These are phyloP conservation scores for Cygnus buccinator DNA, from an alignment of 2,113 vertebrate genomes.

Conservation along the genomic window DNA sequence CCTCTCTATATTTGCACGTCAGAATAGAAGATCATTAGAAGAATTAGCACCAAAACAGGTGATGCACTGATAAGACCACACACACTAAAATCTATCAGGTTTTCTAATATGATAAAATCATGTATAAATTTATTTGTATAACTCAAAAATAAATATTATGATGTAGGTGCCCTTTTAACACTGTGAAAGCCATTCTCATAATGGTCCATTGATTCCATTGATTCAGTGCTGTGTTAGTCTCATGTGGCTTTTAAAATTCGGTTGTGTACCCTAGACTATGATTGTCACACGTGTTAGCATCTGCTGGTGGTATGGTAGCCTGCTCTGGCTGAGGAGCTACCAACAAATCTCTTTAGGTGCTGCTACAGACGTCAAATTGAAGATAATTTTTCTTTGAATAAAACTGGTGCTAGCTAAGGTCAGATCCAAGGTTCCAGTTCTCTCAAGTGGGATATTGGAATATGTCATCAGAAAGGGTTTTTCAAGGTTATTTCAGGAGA, in stretches of 20 bases:
- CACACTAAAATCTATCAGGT: not conserved
- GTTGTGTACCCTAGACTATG: not conserved
- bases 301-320: not conserved
- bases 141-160: not conserved
- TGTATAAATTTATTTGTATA: not conserved
- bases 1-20: not conserved
- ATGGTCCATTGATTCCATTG: not conserved
- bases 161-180: not conserved
- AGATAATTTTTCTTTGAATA: not conserved
- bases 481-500: not conserved
- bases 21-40: not conserved
- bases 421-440: not conserved
- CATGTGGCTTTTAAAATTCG: not conserved
- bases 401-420: not conserved
- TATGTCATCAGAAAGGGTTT: not conserved
- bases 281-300: not conserved
- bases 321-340: not conserved
- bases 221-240: not conserved
- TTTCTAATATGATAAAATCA: not conserved
- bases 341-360: not conserved
- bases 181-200: not conserved
- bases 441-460: rapidly evolving
- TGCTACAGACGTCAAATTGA: not conserved
- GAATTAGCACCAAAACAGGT: not conserved
- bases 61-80: not conserved